Base-by-base conservation (phyloP, 2,113 vertebrate species). In the Saguinus midas region DNA sequence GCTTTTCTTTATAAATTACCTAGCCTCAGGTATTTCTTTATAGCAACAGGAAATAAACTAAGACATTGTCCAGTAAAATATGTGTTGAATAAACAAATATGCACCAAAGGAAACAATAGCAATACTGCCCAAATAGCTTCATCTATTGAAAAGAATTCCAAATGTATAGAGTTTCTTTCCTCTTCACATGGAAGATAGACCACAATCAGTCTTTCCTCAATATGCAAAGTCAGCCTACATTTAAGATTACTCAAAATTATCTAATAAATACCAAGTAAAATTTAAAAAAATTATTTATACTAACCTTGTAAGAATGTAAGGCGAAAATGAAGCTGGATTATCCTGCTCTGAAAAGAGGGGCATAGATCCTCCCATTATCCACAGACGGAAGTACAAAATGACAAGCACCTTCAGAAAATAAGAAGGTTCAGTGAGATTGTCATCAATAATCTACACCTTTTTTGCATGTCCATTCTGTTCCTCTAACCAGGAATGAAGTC, bases 291-390 rank as follows among this genome's bases (percentile, higher is more conserved):
- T 17, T 13, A 81, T 11, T 66, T 87, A 40, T 57, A 98, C 97
- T 75, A 7, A 99, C 99, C 99, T 99, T 1, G 99, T 99, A 73
- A 99, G 99, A 58, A 99, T 97, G 95, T 99, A 98, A 0, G 99
- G 99, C 0, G 99, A 99, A 98, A 99, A 99, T 6, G 99, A 99
- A 86, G 99, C 99, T 25, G 99, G 99, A 96, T 99, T 99, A 98
- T 99, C 99, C 97, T 99, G 99, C 96, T 99, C 99, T 1, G 99
- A 99, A 97, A 99, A 99, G 90, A 99, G 99, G 0, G 99, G 99
- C 99, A 99, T 99, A 89, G 99, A 99, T 52, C 99, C 99, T 94
- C 99, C 99, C 99, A 99, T 99, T 90, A 99, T 99, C 99, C 99
- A 99, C 95, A 99, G 98, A 72, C 99, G 99, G 97, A 99, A 98